Base-by-base conservation (phyloP, 2,797 vertebrate species). In the Melanogrammus aeglefinus region DNA sequence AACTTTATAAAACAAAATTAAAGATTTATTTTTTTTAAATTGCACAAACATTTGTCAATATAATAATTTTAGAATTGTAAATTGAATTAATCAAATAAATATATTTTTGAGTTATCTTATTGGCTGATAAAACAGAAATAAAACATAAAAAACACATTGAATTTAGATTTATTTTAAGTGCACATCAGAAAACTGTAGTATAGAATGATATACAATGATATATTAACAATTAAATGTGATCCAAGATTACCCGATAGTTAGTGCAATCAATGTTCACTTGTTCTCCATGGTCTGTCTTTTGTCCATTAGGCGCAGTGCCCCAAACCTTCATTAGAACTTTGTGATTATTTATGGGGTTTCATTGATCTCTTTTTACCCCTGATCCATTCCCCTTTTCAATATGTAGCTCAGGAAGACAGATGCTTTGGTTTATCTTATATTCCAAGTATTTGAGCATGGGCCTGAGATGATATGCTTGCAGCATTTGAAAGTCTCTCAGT, bases 401-500 rank as follows among this genome's bases (percentile, higher is more conserved):
- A 24, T 66, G 9, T 66, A 66, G 57, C n/a, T 66, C n/a, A 66
- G 57, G n/a, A 66, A n/a, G 57, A 66, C 57, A 57, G 51, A 69
- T 27, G 24, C 4, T 69, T 69, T 69, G n/a, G 24, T 69, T 27
- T 27, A 69, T 12, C 24, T 10, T 66, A 27, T 27, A 57, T 57
- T 24, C 21, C 57, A 69, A 69, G 63, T 69, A 69, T 27, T 12
- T 12, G 63, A 63, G 63, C 29, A 69, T 69, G 10, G 3, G 24
- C 21, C 47, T 63, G 18, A 57, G 4, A 21, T 14, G 5, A 6
- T 57, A 63, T 63, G 7, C 47, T 51, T n/a, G 21, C 57, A 69
- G 57, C 57, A 6, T 63, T 69, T 69, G 9, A 69, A 69, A 69
- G 57, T 69, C 24, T 69, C 63, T 69, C n/a, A 69, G 63, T 69